Base-by-base conservation (phyloP, 2,797 vertebrate species). In the Microctenopoma lineatum region DNA sequence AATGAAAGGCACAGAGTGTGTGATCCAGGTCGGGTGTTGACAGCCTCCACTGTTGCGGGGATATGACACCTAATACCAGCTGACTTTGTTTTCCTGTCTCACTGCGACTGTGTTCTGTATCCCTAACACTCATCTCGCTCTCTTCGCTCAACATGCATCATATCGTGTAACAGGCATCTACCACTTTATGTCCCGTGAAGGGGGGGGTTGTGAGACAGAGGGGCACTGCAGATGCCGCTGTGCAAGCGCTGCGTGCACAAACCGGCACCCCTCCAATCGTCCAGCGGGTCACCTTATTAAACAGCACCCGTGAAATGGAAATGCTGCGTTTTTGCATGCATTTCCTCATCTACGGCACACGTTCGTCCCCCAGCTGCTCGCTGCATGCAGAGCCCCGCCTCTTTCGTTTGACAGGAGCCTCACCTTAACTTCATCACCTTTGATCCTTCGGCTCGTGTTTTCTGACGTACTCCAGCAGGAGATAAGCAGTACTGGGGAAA, bases 111-210 rank as follows among this genome's bases (percentile, higher is more conserved):
- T 48, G 72, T 41, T 71, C 66, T 89, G 66, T 90, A 87, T 82
- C 89, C 91, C 83, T 90, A 92, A 86, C 92, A 89, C 91, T 89
- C 87, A 34, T 76, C 89, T 93, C 47, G 70, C 84, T 86, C 78
- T 77, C 73, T 91, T 85, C 84, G 88, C 86, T 94, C 89, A 89
- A 93, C 92, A 93, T 86, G 93, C 93, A 94, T 90, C 91, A 84
- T 92, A 95, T 96, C 96, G 95, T 95, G 93, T 96, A 95, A 94
- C 94, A 90, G 95, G 95, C 92, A 94, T 88, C 92, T 95, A 96
- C 94, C 95, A 95, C 93, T 95, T 83, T 84, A 84, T 78, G 87
- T 92, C 85, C 92, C 85, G 78, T 74, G 84, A 59, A 42, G 85
- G 81, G 84, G 77, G 69, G 56, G 76, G 39, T 52, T 70, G 80